Evolutionary conservation across 2,797 vertebrate genomes (phyloP).

Genomic region (Poecilia picta): DNA sequence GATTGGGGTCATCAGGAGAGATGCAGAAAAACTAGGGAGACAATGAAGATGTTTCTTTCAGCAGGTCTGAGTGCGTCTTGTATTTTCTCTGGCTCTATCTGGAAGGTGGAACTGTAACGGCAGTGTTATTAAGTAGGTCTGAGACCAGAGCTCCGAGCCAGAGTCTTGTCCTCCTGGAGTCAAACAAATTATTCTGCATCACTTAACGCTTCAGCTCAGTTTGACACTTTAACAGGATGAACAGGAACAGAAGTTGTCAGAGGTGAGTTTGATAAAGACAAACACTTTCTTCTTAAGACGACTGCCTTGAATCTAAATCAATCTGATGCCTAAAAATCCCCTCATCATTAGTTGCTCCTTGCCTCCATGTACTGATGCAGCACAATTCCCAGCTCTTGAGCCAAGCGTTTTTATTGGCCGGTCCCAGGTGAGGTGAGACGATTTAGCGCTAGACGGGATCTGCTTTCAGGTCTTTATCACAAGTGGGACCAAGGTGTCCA

Average conservation of each 20-base stretch:
- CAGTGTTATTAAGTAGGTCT: conserved; percentile 68
- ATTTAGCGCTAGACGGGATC: conserved; percentile 71
- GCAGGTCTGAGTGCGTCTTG: conserved; percentile 26
- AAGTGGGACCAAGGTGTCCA: conserved; percentile 74
- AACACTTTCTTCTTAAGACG: conserved; percentile 1
- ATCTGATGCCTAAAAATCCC: neutral
- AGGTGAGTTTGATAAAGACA: conserved; percentile 9
- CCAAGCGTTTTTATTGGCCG: conserved; percentile 55
- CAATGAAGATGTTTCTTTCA: neutral
- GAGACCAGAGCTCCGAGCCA: conserved; percentile 45
- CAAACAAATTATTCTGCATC: conserved; percentile 30
- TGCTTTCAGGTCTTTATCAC: conserved; percentile 80
- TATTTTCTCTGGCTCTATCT: conserved; percentile 60
- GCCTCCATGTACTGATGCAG: conserved; percentile 38
- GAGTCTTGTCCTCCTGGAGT: conserved; percentile 43
- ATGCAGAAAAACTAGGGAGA: neutral
- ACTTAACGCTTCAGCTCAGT: conserved; percentile 17
- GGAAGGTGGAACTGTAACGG: conserved; percentile 71
- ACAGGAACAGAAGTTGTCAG: conserved; percentile 34
- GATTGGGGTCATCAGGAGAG: neutral
- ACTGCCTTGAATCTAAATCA: neutral
- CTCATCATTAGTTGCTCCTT: neutral
- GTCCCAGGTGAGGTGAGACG: conserved; percentile 62
- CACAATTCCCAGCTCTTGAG: conserved; percentile 62
- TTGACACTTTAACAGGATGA: conserved; percentile 35